phyloP scores from a whole-genome alignment of 1,140 invertebrate species.

The Drosophila chauvacae region DNA sequence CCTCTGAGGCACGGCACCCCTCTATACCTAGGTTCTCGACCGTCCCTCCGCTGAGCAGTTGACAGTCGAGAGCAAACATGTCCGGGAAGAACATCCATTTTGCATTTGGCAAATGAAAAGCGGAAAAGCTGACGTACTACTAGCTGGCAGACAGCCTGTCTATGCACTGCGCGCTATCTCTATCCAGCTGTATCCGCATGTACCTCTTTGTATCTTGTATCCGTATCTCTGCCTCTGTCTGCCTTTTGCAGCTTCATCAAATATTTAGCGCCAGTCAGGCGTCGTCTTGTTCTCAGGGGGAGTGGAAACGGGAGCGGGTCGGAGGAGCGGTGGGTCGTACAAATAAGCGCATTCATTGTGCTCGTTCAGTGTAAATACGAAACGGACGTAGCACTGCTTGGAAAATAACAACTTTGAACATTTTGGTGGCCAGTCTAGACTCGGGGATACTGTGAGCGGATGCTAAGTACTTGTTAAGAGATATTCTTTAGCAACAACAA shows the following conservation, averaged over 20 bases:
- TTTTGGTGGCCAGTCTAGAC: slow-evolving; percentile 1
- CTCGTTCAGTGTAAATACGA: slow-evolving; percentile 77
- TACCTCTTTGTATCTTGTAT: slow-evolving; percentile 32
- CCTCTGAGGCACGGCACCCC: background rate
- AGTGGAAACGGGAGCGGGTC: background rate
- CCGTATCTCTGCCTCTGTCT: slow-evolving; percentile 40
- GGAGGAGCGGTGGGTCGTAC: slow-evolving; percentile 9
- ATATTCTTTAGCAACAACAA: too few relatives aligned
- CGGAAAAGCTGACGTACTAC: slow-evolving; percentile 46
- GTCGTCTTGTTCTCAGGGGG: slow-evolving; percentile 33
- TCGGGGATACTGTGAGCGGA: slow-evolving; percentile 14
- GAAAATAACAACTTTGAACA: slow-evolving; percentile 51
- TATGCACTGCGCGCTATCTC: slow-evolving; percentile 27
- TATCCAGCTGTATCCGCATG: slow-evolving; percentile 25
- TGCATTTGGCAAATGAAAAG: slow-evolving; percentile 72
- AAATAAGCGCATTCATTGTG: slow-evolving; percentile 71
- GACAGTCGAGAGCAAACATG: slow-evolving; percentile 42
- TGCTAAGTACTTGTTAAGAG: background rate
- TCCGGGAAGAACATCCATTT: slow-evolving; percentile 60
- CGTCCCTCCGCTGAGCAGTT: slow-evolving; percentile 16
- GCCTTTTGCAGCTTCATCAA: slow-evolving; percentile 72
- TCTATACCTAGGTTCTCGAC: background rate
- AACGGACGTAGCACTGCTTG: slow-evolving; percentile 72
- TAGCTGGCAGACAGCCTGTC: slow-evolving; percentile 51
- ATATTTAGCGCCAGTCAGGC: slow-evolving; percentile 74